Evolutionary conservation across 2,888 invertebrate species (phyloP).

Genomic region (Dyspetes luteomarginatus): DNA sequence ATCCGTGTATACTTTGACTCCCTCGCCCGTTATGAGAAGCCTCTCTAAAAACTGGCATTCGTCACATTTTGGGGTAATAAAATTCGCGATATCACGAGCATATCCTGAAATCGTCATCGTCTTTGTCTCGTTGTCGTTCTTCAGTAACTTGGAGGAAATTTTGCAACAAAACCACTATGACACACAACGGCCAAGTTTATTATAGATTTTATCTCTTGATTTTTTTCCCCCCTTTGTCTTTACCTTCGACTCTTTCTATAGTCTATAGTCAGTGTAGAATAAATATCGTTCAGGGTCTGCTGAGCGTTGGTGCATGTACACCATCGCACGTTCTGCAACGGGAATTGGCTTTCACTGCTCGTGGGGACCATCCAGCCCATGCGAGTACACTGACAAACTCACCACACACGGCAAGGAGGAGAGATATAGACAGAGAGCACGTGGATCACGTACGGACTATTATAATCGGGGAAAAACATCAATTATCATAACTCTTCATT

Average conservation of each 20-base stretch:
- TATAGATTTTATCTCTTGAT: no score
- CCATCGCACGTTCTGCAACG: slow-evolving; percentile 5
- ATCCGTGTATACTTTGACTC: no score
- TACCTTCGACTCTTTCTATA: not conserved
- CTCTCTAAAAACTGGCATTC: no score
- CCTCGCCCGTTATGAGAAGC: no score
- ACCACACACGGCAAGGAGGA: slow-evolving; percentile 1
- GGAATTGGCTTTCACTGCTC: slow-evolving; percentile 52
- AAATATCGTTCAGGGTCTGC: slow-evolving; percentile 44
- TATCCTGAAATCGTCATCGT: no score
- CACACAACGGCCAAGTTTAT: no score
- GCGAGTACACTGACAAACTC: not conserved
- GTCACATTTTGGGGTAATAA: no score
- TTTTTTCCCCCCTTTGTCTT: slow-evolving; percentile 1
- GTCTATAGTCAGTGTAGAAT: slow-evolving; percentile 32
- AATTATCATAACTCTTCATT: slow-evolving; percentile 62
- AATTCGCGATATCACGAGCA: no score
- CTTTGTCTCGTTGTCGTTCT: no score
- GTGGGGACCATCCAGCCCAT: not conserved
- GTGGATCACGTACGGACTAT: slow-evolving; percentile 53
- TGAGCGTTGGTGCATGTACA: slow-evolving; percentile 8
- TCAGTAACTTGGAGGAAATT: no score
- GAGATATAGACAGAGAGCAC: no score
- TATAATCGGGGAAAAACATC: slow-evolving; percentile 54
- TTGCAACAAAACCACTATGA: no score